Conservation (phyloP, 2,888 invertebrate species). For the Cryptops parisi region DNA sequence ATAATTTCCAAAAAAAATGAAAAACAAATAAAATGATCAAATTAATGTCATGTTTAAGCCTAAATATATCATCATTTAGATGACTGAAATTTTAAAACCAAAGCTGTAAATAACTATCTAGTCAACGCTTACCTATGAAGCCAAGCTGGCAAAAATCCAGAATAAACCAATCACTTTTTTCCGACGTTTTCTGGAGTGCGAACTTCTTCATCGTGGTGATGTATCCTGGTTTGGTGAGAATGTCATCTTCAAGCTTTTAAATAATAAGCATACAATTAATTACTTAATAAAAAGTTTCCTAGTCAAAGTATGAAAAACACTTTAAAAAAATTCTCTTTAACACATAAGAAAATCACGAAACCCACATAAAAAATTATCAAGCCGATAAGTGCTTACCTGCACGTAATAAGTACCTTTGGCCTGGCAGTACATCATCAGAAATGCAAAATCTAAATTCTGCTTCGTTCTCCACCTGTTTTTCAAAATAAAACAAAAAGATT, state of each 20-base stretch:
- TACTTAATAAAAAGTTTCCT: no score
- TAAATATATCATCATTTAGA: no score
- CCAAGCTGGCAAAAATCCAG: constrained; percentile 87
- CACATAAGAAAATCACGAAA: no score
- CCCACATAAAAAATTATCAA: not conserved
- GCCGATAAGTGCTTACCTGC: constrained; percentile 27
- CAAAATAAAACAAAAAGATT: not conserved
- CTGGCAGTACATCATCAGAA: constrained; percentile 85
- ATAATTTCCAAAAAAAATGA: no score
- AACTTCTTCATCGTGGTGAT: constrained; percentile 71
- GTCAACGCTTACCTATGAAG: constrained; percentile 69
- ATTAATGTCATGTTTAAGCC: no score
- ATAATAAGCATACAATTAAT: not conserved
- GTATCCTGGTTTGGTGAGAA: constrained; percentile 64
- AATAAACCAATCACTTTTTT: constrained; percentile 71
- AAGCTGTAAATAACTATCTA: no score
- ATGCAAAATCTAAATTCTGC: constrained; percentile 86
- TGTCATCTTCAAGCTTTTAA: constrained; percentile 78
- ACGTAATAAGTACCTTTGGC: constrained; percentile 76
- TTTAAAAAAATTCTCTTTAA: not conserved
- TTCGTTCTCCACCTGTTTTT: constrained; percentile 68
- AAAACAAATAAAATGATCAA: no score
- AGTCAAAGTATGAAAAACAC: not conserved
- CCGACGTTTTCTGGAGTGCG: constrained; percentile 57
- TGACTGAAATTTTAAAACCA: no score